phyloP scores from a whole-genome alignment of 2,113 vertebrate genomes.

The Mugil cephalus region DNA sequence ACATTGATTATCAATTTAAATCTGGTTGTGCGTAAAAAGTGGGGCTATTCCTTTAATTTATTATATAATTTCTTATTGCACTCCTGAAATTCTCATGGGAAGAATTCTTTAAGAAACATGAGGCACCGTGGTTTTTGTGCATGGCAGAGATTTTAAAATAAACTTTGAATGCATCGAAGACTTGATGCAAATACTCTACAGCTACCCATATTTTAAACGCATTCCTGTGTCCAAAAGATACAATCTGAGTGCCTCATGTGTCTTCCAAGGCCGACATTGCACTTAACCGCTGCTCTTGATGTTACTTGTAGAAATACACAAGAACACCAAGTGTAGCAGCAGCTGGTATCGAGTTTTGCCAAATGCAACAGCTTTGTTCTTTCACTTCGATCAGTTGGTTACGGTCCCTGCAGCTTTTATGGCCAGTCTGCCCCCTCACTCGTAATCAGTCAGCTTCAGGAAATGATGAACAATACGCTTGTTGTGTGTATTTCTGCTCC shows the following conservation, averaged over 20 bases:
- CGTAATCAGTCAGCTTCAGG: slow-evolving; percentile 66
- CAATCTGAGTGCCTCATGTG: not conserved
- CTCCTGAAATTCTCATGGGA: no score
- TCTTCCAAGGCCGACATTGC: slow-evolving; percentile 2
- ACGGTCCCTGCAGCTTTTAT: slow-evolving; percentile 46
- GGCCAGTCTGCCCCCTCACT: slow-evolving; percentile 21
- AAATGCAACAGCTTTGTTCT: slow-evolving; percentile 77
- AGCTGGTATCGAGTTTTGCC: slow-evolving; percentile 63
- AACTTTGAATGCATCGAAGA: not conserved
- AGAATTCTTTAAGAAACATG: no score
- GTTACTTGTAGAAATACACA: slow-evolving; percentile 3
- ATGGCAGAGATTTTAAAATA: not conserved
- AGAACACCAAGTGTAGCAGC: slow-evolving; percentile 31
- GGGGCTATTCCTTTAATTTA: not conserved
- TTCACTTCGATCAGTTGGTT: slow-evolving; percentile 56
- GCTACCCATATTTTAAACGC: not conserved
- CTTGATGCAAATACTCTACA: no score
- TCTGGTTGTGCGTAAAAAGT: no score
- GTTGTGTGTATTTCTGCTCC: slow-evolving; percentile 79
- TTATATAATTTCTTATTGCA: no score
- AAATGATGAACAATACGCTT: slow-evolving; percentile 81
- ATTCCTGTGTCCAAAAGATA: not conserved
- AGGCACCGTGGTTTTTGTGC: not conserved
- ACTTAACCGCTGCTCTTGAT: slow-evolving; percentile 1
- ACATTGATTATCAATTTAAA: no score